Percentiles rank a stretch among this genome's conserved stretches.
phyloP scores from a whole-genome alignment of 2,888 invertebrate species.

The Rhopalosiphum nymphaeae region DNA sequence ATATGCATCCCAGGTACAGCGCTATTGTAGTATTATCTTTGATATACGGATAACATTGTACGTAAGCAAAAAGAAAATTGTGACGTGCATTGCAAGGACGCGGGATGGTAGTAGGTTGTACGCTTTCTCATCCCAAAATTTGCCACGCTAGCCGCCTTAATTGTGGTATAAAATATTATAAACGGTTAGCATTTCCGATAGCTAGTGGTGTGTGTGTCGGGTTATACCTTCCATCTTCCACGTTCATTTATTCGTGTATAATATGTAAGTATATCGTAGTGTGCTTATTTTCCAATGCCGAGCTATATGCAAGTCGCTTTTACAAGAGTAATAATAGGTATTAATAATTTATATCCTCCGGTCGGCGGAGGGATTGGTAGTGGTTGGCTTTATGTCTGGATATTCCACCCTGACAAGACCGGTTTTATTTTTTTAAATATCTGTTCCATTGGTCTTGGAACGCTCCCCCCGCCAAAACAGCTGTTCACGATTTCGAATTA shows the following conservation, averaged over 20 bases:
- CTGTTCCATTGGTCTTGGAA: neutral
- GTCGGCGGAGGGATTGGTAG: conserved; percentile 1
- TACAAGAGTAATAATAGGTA: neutral
- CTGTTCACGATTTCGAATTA: conserved; percentile 30
- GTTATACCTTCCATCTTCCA: neutral
- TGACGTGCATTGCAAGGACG: neutral
- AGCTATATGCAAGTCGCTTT: neutral
- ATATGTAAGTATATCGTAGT: neutral
- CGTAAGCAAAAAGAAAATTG: conserved; percentile 23
- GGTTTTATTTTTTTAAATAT: conserved; percentile 41
- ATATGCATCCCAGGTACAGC: neutral
- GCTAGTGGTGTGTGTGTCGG: neutral
- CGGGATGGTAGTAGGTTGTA: neutral
- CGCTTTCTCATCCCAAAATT: too few relatives aligned
- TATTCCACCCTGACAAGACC: conserved; percentile 58
- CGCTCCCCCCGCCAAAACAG: conserved; percentile 37
- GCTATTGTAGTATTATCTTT: neutral
- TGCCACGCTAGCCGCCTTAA: neutral
- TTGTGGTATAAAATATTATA: neutral
- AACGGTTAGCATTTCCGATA: too few relatives aligned
- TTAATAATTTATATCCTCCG: conserved; percentile 39
- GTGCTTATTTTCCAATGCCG: neutral
- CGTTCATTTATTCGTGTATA: neutral
- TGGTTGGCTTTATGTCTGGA: conserved; percentile 54
- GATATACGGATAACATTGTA: neutral